phyloP scores from a whole-genome alignment of 2,888 invertebrate species.

The Lypha dubia region DNA sequence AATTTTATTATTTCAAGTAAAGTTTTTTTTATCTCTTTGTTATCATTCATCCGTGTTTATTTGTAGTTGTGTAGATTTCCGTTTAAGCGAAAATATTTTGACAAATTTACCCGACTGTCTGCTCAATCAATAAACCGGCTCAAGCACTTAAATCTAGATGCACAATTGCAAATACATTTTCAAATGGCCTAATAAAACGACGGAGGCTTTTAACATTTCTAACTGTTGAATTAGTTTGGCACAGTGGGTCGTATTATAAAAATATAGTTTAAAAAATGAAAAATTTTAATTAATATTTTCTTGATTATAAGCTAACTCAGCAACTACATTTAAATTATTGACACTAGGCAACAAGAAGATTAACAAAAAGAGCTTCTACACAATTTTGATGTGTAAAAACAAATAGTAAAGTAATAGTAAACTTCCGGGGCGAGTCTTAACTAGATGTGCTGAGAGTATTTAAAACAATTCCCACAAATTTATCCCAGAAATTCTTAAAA shows the following conservation, averaged over 20 bases:
- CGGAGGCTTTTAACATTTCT: background rate
- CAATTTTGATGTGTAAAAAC: too few species aligned
- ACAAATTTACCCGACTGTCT: slow-evolving; percentile 22
- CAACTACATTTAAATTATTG: too few species aligned
- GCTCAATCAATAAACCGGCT: slow-evolving; percentile 16
- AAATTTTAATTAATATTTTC: too few species aligned
- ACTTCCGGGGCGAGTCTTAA: too few species aligned
- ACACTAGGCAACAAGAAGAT: too few species aligned
- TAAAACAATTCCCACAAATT: too few species aligned
- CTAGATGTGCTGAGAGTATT: too few species aligned
- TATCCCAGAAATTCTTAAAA: too few species aligned
- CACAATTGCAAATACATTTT: background rate
- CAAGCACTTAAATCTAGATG: slow-evolving; percentile 12
- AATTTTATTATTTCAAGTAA: slow-evolving; percentile 58
- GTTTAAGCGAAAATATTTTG: slow-evolving; percentile 18
- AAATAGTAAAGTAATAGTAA: too few species aligned
- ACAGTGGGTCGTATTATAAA: background rate
- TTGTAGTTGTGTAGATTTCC: slow-evolving; percentile 28
- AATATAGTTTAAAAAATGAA: background rate
- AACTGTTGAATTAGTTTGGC: background rate
- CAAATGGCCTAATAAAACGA: background rate
- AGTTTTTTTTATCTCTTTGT: background rate
- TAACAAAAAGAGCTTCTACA: too few species aligned
- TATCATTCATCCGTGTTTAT: background rate
- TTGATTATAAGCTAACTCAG: too few species aligned